Percentiles rank a stretch among this genome's conserved stretches.
Conservation (phyloP, 2,113 vertebrate genomes). For the Aegithalos caudatus region DNA sequence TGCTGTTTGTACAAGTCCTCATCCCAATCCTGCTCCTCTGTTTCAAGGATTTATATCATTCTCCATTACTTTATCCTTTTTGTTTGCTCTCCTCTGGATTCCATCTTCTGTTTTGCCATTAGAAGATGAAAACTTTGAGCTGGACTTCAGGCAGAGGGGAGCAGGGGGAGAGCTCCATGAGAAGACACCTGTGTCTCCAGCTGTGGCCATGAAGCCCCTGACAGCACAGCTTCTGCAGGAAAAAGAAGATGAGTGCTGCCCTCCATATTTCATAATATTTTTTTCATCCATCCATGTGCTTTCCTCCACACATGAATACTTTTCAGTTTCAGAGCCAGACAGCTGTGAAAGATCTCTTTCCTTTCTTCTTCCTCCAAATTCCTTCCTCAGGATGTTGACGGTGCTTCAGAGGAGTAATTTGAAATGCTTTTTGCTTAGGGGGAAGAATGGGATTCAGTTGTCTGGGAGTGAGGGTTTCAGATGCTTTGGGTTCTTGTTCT, state of each 20-base stretch:
- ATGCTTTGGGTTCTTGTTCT: not conserved
- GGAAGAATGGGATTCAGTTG: not conserved
- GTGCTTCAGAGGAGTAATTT: not conserved
- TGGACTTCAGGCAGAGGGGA: not conserved
- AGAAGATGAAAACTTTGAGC: not conserved
- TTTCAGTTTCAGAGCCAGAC: not conserved
- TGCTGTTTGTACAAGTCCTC: not conserved
- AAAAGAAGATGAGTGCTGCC: not conserved
- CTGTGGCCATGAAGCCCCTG: not conserved
- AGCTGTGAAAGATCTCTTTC: not conserved
- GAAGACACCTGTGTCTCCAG: not conserved
- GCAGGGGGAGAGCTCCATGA: not conserved
- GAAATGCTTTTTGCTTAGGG: not conserved
- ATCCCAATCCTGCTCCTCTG: not conserved
- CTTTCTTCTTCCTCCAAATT: not conserved
- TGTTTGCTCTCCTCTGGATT: not conserved
- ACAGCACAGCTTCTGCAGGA: not conserved
- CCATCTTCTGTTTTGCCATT: not conserved
- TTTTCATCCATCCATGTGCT: not conserved
- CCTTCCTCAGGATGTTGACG: not conserved
- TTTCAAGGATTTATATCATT: not conserved
- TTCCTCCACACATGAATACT: not conserved
- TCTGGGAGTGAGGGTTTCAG: not conserved
- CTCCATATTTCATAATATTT: not conserved
- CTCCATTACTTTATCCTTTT: not conserved